Percentiles rank a stretch among this genome's conserved stretches.
These are phyloP conservation scores for Ciconia maguari DNA, from an alignment of 2,113 vertebrate species.

Conservation along the genomic window DNA sequence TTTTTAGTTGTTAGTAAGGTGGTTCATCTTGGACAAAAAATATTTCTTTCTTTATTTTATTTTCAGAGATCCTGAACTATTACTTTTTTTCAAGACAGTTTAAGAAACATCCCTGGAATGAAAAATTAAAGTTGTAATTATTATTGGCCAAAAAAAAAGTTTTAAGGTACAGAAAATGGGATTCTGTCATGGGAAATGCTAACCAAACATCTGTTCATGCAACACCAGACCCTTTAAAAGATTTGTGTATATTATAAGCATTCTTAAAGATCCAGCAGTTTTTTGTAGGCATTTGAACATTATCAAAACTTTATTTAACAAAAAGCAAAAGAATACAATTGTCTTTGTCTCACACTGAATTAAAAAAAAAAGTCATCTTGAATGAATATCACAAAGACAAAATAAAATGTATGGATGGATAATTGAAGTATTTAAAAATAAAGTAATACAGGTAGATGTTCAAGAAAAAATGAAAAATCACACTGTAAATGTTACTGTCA, in stretches of 20 bases:
- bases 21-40: not conserved
- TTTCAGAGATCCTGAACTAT: not conserved
- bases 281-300: not conserved
- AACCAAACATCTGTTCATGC: not conserved
- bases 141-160: not conserved
- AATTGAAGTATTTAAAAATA: not conserved
- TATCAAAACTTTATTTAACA: not conserved
- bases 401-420: not conserved
- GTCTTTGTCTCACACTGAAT: not conserved
- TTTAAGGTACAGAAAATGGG: not conserved
- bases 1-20: not conserved
- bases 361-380: not conserved
- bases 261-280: not conserved
- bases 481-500: not conserved
- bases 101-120: not conserved
- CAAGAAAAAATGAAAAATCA: not conserved
- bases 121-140: not conserved
- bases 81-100: not conserved
- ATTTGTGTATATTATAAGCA: not conserved
- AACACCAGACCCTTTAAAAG: not conserved
- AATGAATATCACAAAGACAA: not conserved
- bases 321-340: rapidly evolving
- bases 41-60: not conserved
- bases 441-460: not conserved
- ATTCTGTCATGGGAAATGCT: not conserved